Percentiles rank a stretch among this genome's conserved stretches.
Conservation (phyloP, 1,140 invertebrate species). For the Aphis craccivora region DNA sequence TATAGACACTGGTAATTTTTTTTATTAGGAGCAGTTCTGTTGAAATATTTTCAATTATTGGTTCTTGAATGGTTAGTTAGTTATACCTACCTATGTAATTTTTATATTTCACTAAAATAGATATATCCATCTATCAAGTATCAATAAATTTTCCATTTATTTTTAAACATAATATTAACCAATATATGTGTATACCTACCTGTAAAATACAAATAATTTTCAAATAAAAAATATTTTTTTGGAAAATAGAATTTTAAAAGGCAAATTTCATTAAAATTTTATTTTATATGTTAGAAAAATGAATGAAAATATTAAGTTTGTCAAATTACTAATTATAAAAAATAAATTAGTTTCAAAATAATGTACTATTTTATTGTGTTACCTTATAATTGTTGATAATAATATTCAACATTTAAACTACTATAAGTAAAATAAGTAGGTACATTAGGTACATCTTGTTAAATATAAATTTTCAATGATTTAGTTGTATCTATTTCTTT, state of each 20-base stretch:
- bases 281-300: background rate
- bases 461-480: background rate
- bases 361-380: background rate
- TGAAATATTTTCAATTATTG: background rate
- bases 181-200: background rate
- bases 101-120: background rate
- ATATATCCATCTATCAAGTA: background rate
- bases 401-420: background rate
- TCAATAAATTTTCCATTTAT: background rate
- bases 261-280: background rate
- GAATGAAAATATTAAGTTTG: slow-evolving; percentile 48
- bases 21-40: background rate
- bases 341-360: background rate
- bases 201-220: background rate
- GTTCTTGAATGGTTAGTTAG: no score
- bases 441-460: background rate
- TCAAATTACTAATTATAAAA: slow-evolving; percentile 38
- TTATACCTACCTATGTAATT: background rate
- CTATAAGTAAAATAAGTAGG: background rate
- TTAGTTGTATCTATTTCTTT: slow-evolving; percentile 8
- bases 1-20: background rate
- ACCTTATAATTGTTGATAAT: background rate
- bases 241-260: background rate
- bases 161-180: background rate
- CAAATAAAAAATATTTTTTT: background rate